Conservation (phyloP, 1,140 invertebrate species). For the Lucilia cuprina region DNA sequence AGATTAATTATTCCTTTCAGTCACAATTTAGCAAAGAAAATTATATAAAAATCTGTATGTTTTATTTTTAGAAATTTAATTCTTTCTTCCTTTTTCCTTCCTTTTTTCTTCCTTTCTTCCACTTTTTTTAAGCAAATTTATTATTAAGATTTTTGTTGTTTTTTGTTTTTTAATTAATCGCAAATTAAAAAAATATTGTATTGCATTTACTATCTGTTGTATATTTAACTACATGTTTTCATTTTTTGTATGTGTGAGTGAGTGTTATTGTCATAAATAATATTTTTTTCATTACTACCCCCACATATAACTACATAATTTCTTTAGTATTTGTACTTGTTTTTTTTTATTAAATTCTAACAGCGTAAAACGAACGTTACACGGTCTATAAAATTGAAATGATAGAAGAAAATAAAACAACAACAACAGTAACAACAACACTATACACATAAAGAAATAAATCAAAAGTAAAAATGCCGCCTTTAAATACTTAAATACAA, state of each 20-base stretch:
- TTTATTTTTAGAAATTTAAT: too few relatives aligned
- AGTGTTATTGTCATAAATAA: too few relatives aligned
- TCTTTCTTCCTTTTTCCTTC: too few relatives aligned
- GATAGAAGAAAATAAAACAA: not conserved
- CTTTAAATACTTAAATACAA: not conserved
- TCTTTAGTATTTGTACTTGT: not conserved
- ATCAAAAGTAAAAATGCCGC: slow-evolving; percentile 11
- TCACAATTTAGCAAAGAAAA: too few relatives aligned
- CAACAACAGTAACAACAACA: not conserved
- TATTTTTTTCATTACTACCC: not conserved
- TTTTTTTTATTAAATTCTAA: not conserved
- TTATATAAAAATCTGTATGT: too few relatives aligned
- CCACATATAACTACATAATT: too few relatives aligned
- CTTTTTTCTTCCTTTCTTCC: too few relatives aligned
- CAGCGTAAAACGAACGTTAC: not conserved
- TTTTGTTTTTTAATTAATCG: not conserved
- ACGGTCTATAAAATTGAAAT: slow-evolving; percentile 7
- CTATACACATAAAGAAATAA: not conserved
- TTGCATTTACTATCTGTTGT: not conserved
- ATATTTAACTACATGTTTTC: not conserved
- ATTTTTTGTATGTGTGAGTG: not conserved
- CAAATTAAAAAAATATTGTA: not conserved
- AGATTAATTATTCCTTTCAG: too few relatives aligned
- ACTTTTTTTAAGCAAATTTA: too few relatives aligned
- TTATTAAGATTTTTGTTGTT: too few relatives aligned